Evolutionary conservation across 2,113 vertebrate species (phyloP).

Genomic region (Tyrannus savana): DNA sequence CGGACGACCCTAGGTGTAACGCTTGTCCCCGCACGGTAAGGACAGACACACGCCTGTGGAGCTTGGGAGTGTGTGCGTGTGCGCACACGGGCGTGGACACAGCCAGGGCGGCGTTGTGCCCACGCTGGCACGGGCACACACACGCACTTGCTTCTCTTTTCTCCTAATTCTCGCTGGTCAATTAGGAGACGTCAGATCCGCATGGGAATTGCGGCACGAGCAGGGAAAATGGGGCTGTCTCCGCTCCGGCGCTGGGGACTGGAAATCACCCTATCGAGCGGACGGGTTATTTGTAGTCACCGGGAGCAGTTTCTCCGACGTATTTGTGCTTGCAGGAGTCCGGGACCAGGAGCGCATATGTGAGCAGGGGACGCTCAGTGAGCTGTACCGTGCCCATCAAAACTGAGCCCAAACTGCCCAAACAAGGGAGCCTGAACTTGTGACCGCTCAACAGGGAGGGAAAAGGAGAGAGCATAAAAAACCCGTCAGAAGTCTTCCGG

Average conservation of each 20-base stretch:
- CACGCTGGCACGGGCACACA: not conserved
- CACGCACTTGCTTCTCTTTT: not conserved
- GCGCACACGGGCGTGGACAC: not conserved
- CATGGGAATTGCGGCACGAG: not conserved
- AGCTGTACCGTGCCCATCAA: not conserved
- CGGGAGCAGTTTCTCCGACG: not conserved
- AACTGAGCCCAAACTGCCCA: not conserved
- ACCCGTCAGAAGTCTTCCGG: not conserved
- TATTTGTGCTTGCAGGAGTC: not conserved
- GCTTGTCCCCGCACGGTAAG: too few relatives aligned
- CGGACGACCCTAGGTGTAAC: not conserved
- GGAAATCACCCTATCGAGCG: not conserved
- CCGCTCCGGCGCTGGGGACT: not conserved
- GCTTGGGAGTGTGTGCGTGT: not conserved
- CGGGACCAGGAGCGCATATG: too few relatives aligned
- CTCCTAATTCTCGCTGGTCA: not conserved
- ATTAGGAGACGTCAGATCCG: not conserved
- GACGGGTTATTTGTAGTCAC: not conserved
- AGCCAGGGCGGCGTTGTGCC: not conserved
- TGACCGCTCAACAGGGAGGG: not conserved
- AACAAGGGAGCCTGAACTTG: not conserved
- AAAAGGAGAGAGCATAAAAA: not conserved
- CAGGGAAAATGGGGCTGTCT: not conserved
- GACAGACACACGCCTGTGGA: not conserved
- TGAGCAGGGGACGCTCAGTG: not conserved